Percentiles rank a stretch among this genome's conserved stretches.
phyloP scores from a whole-genome alignment of 92 coral and sea anemone species.

The Palythoa caribaeorum region DNA sequence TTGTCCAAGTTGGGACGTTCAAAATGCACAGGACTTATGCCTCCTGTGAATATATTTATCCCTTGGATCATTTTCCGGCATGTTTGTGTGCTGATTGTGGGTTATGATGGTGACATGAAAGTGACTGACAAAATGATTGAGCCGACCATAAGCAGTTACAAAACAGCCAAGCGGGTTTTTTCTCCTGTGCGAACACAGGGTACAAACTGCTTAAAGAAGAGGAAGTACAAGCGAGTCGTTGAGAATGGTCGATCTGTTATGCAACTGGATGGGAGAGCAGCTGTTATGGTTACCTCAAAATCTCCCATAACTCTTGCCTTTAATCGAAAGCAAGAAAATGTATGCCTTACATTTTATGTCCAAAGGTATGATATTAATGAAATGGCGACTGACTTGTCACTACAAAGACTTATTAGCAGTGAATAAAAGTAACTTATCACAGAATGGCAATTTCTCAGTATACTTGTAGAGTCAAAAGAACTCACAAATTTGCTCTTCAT shows the following conservation, averaged over 20 bases:
- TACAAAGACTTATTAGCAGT: neutral
- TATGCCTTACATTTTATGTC: constrained; percentile 1
- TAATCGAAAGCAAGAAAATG: constrained; percentile 7
- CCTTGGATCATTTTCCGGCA: constrained; percentile 65
- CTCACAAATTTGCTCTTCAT: neutral
- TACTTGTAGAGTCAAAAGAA: neutral
- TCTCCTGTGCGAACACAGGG: constrained; percentile 62
- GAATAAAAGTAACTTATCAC: neutral
- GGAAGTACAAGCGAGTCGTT: constrained; percentile 32
- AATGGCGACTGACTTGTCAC: neutral
- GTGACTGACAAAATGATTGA: constrained; percentile 28
- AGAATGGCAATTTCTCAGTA: neutral
- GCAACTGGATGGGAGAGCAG: neutral
- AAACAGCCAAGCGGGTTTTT: constrained; percentile 53
- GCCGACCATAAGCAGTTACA: constrained; percentile 28
- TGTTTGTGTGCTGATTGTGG: constrained; percentile 59
- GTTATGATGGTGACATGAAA: constrained; percentile 65
- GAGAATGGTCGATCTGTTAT: neutral
- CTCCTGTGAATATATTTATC: constrained; percentile 42
- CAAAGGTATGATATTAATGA: constrained; percentile 7
- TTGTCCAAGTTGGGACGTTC: constrained; percentile 53
- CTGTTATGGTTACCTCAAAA: neutral
- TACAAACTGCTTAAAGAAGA: constrained; percentile 62
- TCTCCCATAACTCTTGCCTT: neutral
- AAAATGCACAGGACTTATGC: constrained; percentile 63